Percentiles rank a stretch among this genome's conserved stretches.
phyloP scores from a whole-genome alignment of 2,113 vertebrate species.

The Cyanoliseus patagonus region DNA sequence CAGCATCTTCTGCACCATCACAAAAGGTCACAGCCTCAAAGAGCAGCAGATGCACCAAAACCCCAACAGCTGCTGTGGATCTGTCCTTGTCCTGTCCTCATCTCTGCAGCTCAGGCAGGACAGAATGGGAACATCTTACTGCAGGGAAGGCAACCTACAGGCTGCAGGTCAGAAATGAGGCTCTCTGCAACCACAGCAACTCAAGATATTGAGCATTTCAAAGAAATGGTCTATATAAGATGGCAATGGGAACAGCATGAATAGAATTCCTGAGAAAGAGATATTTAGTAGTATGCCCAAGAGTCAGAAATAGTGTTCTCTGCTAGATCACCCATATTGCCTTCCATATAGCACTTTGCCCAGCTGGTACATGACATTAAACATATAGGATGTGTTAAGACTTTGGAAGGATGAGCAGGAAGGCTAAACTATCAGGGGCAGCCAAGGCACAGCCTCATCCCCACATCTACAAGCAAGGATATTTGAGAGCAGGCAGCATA shows the following conservation, averaged over 20 bases:
- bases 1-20: background rate
- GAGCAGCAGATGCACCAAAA: background rate
- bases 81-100: background rate
- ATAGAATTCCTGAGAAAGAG: background rate
- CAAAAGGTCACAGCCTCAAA: background rate
- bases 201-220: background rate
- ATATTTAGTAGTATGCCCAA: fast-evolving
- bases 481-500: background rate
- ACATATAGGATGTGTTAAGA: background rate
- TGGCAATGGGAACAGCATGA: background rate
- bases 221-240: background rate
- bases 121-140: background rate
- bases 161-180: background rate
- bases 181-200: background rate
- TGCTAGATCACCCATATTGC: background rate
- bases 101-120: background rate
- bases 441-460: background rate
- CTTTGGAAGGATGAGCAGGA: background rate
- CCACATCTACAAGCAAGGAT: no score
- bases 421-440: background rate
- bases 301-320: background rate
- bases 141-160: background rate
- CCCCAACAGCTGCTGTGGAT: background rate
- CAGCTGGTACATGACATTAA: background rate
- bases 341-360: background rate